These are phyloP conservation scores for Metacarcinus magister DNA, from an alignment of 2,888 invertebrate genomes.

Conservation along the genomic window DNA sequence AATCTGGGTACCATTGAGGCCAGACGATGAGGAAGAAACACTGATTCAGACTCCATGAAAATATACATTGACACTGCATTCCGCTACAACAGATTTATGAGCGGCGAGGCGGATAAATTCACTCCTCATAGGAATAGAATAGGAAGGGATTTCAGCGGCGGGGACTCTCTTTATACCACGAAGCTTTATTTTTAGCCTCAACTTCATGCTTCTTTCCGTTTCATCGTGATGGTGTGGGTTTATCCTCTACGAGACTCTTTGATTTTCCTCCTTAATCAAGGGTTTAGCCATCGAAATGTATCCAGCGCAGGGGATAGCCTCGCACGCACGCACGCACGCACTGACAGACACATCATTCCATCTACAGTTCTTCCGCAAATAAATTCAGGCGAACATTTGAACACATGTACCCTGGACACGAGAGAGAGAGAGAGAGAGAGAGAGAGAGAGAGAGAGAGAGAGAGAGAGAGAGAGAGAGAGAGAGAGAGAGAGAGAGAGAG, in stretches of 20 bases:
- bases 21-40: too few species aligned
- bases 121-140: too few species aligned
- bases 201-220: not conserved
- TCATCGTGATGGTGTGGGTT: not conserved
- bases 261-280: not conserved
- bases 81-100: too few species aligned
- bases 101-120: too few species aligned
- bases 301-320: not conserved
- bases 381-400: conserved; percentile 11
- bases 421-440: too few species aligned
- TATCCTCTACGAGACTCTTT: not conserved
- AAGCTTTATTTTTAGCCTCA: not conserved
- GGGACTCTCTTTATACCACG: too few species aligned
- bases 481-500: too few species aligned
- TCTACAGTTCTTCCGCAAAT: conserved; percentile 16
- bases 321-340: not conserved
- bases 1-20: not conserved
- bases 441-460: too few species aligned
- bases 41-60: too few species aligned
- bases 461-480: too few species aligned
- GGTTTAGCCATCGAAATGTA: not conserved
- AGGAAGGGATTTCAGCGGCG: too few species aligned
- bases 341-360: conserved; percentile 8
- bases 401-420: not conserved
- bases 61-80: too few species aligned